Evolutionary conservation across 2,888 invertebrate species (phyloP).

Genomic region (Cybosia mesomella): DNA sequence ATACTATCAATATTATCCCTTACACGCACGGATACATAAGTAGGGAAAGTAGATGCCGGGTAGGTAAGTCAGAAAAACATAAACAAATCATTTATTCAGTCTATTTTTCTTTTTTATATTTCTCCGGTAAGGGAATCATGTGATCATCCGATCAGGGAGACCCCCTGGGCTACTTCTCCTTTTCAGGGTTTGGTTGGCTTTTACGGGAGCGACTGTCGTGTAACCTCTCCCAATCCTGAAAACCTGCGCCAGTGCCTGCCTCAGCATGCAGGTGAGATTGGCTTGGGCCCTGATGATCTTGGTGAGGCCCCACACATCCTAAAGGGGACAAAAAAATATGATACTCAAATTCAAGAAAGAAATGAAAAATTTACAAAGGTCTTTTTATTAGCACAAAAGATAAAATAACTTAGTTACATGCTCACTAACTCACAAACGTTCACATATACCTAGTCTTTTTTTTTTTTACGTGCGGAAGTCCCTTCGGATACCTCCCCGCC

Average conservation of each 20-base stretch:
- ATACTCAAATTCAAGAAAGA: background rate
- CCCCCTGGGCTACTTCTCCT: no score
- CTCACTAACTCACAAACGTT: background rate
- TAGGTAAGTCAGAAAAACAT: background rate
- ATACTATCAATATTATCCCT: conserved; percentile 44
- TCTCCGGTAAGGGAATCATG: no score
- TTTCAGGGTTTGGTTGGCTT: no score
- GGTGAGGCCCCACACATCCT: background rate
- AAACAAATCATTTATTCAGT: background rate
- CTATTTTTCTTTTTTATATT: background rate
- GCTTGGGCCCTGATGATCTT: background rate
- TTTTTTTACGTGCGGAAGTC: no score
- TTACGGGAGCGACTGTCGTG: background rate
- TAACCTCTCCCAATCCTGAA: background rate
- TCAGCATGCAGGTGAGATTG: background rate
- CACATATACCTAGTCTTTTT: no score
- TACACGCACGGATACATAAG: background rate
- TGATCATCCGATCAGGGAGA: no score
- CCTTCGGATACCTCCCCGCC: no score
- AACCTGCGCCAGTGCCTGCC: background rate
- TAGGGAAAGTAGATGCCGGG: background rate
- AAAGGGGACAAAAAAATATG: no score
- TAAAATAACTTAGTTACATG: no score
- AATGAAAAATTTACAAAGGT: background rate
- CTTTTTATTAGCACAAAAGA: no score